Percentiles rank a stretch among this genome's conserved stretches.
Evolutionary conservation across 2,797 vertebrate genomes (phyloP).

Genomic region (Gastrophryne carolinensis): DNA sequence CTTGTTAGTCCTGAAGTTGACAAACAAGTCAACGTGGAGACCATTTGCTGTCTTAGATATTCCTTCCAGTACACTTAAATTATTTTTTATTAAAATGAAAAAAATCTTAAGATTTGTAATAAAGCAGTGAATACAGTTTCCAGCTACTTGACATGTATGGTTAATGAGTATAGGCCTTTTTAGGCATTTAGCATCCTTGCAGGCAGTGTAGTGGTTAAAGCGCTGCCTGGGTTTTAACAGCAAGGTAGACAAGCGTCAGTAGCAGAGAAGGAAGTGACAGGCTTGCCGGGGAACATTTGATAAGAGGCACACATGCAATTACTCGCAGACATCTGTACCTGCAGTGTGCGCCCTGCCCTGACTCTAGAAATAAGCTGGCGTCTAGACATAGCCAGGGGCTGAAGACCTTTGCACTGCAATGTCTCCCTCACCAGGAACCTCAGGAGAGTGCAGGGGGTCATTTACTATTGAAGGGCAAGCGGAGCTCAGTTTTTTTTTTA

Average conservation of each 20-base stretch:
- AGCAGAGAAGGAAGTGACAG: conserved; percentile 33
- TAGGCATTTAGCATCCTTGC: background rate
- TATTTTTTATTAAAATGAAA: too few relatives aligned
- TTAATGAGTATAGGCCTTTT: background rate
- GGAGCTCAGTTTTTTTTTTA: too few relatives aligned
- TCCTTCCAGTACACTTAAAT: too few relatives aligned
- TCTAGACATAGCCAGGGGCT: conserved; percentile 28
- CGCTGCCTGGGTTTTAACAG: conserved; percentile 6
- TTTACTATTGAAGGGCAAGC: background rate
- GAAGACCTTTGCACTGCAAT: conserved; percentile 6
- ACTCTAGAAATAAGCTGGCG: conserved; percentile 14
- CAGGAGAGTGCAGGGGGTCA: background rate
- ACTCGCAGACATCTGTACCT: conserved; percentile 30
- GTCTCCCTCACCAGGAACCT: background rate
- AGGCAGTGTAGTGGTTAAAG: conserved; percentile 9
- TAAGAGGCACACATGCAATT: conserved; percentile 39
- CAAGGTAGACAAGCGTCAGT: conserved; percentile 7
- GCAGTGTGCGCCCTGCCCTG: conserved; percentile 3
- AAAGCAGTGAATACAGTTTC: background rate
- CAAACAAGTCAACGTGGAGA: too few relatives aligned
- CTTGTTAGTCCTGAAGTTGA: too few relatives aligned
- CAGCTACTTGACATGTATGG: background rate
- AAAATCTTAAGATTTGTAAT: background rate
- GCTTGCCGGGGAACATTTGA: conserved; percentile 34
- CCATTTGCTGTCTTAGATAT: too few relatives aligned